Conservation (phyloP, 92 coral and sea anemone species). For the Parazoanthus swiftii region DNA sequence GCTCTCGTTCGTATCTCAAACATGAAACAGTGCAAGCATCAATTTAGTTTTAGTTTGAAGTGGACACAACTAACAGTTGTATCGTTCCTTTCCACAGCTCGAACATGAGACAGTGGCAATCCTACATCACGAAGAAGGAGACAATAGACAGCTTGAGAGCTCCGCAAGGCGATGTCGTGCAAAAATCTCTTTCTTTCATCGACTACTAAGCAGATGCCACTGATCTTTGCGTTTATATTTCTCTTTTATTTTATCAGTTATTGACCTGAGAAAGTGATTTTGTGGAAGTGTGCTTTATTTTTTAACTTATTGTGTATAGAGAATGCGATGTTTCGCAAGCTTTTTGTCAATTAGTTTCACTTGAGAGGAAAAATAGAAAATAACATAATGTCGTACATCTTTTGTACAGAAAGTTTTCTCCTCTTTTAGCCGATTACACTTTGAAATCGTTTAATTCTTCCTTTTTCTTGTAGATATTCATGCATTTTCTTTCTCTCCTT, state of each 20-base stretch:
- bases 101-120: conserved; percentile 56
- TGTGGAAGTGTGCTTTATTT: not conserved
- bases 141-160: conserved; percentile 38
- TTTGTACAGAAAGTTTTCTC: not conserved
- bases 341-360: not conserved
- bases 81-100: conserved; percentile 20
- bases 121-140: conserved; percentile 34
- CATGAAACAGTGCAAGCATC: no score
- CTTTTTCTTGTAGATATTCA: not conserved
- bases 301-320: no score
- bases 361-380: not conserved
- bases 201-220: conserved; percentile 36
- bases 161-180: conserved; percentile 59
- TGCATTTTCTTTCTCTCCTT: conserved; percentile 1
- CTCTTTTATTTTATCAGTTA: not conserved
- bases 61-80: not conserved
- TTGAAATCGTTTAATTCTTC: not conserved
- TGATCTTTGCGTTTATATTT: not conserved
- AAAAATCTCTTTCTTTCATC: conserved; percentile 65
- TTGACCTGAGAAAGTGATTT: not conserved
- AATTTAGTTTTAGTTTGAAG: no score
- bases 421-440: not conserved
- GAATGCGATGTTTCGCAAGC: not conserved
- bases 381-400: not conserved
- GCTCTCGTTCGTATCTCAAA: no score